Percentiles rank a stretch among this genome's conserved stretches.
Conservation (phyloP, 1,140 invertebrate genomes). For the Drosophila mauritiana region DNA sequence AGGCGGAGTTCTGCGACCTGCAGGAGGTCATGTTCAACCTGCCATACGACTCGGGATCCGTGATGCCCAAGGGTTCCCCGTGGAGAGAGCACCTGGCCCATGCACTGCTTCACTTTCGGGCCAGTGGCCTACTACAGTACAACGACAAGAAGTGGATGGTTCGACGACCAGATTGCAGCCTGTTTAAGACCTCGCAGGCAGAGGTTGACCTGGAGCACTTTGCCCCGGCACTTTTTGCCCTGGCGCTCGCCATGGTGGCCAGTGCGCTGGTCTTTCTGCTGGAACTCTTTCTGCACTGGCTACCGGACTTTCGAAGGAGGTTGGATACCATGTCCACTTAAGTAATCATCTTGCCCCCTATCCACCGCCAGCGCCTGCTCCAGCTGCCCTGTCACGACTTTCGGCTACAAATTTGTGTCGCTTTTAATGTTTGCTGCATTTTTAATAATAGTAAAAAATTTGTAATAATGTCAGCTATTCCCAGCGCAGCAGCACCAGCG, state of each 20-base stretch:
- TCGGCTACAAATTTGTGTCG: constrained; percentile 47
- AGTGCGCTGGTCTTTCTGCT: constrained; percentile 55
- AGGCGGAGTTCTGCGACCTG: constrained; percentile 70
- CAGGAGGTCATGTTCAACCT: constrained; percentile 69
- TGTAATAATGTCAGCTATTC: constrained; percentile 60
- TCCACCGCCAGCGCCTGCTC: too few relatives aligned
- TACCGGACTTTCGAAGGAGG: constrained; percentile 18
- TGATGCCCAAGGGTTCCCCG: constrained; percentile 59
- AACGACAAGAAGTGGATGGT: constrained; percentile 64
- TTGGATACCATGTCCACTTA: constrained; percentile 34
- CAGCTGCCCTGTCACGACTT: constrained; percentile 19
- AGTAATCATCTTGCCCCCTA: constrained; percentile 32
- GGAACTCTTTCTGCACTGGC: constrained; percentile 50
- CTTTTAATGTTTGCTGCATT: constrained; percentile 59
- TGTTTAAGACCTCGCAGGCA: constrained; percentile 46
- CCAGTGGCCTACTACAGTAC: constrained; percentile 58
- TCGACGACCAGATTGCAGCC: constrained; percentile 57
- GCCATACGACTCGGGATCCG: constrained; percentile 25
- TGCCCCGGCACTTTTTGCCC: constrained; percentile 62
- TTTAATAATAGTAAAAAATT: constrained; percentile 66
- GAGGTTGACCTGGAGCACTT: constrained; percentile 76
- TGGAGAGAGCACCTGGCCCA: constrained; percentile 65
- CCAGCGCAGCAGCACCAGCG: constrained; percentile 26
- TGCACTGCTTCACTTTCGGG: constrained; percentile 46
- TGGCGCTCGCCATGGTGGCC: constrained; percentile 57